Conservation (phyloP, 2,888 invertebrate species). For the Argyresthia albistria region DNA sequence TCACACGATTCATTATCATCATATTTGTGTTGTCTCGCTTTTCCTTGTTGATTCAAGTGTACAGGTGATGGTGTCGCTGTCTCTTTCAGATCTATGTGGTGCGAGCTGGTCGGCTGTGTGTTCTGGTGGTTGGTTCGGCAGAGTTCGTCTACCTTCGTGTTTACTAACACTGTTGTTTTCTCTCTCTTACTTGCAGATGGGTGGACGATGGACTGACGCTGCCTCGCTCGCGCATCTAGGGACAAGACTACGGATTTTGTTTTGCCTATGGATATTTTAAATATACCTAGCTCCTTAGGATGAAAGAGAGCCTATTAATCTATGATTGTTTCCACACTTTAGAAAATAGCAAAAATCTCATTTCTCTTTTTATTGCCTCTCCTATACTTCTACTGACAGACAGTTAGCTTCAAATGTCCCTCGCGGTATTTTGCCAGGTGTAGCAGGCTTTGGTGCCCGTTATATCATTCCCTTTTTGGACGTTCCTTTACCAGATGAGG, state of each 20-base stretch:
- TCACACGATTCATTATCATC: background rate
- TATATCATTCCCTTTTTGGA: too few species aligned
- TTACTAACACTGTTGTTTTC: constrained; percentile 47
- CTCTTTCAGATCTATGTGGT: constrained; percentile 19
- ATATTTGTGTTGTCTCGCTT: constrained; percentile 18
- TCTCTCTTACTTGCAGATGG: constrained; percentile 66
- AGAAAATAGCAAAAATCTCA: too few species aligned
- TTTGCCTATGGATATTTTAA: too few species aligned
- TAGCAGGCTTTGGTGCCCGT: too few species aligned
- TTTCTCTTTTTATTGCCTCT: too few species aligned
- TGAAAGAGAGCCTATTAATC: too few species aligned
- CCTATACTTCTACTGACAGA: too few species aligned
- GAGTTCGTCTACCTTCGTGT: constrained; percentile 32
- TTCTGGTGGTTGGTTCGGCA: constrained; percentile 44
- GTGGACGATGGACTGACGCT: constrained; percentile 19
- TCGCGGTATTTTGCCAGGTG: too few species aligned
- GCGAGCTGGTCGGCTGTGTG: constrained; percentile 39
- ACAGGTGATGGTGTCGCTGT: constrained; percentile 24
- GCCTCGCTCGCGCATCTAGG: background rate
- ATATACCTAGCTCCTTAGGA: too few species aligned
- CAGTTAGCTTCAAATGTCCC: too few species aligned
- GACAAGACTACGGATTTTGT: background rate
- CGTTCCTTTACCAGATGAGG: too few species aligned
- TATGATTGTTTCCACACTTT: too few species aligned
- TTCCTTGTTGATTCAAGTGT: constrained; percentile 41